Base-by-base conservation (phyloP, 2,888 invertebrate genomes). In the Macrosiphum euphorbiae region DNA sequence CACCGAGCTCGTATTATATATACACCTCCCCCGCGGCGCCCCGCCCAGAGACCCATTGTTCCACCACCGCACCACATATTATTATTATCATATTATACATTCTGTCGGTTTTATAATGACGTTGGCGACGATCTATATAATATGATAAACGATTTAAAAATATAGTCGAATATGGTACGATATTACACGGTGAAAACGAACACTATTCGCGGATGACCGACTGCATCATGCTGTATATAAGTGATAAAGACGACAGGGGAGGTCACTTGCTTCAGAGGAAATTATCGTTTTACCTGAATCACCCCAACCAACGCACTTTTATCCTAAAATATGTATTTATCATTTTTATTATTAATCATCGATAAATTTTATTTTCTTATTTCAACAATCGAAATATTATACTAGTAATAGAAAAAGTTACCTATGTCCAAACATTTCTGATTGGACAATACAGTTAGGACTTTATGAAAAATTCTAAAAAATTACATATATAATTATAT, bases 21-120 rank as follows among this genome's bases (percentile, higher is more conserved):
- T 67, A 55, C 26, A 78, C 58, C 78, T 3, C 0, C 20, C 61
- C 50, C 44, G 24, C 58, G 55, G 44, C 55, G 41, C 78, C 78
- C 35, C 84, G 28, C 84, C 41, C 16, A 91, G 67, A 90, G 16
- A 8, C 88, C 78, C 92, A 88, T 88, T 92, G 92, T 92, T 67
- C 87, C 50, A 50, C 92, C 47, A 61, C 50, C 67, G 52, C 47
- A 20, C 50, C n/a, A 50, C 78, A 20, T 78, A 78, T 78, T 78
- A 78, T 78, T 35, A 78, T 78, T 78, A 78, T 67, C 13, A 67
- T 78, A 78, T 78, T 78, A 78, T 78, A 78, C 35, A 35, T 35
- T 78, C 2, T 35, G 35, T 35, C 35, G 78, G 78, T 78, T 78
- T 78, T 78, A 78, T 35, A 78, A 78, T 78, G 78, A 35, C 35